Evolutionary conservation across 2,888 invertebrate genomes (phyloP), one percentile per base, ranked within the genome.

Genomic region (Salticus scenicus): DNA sequence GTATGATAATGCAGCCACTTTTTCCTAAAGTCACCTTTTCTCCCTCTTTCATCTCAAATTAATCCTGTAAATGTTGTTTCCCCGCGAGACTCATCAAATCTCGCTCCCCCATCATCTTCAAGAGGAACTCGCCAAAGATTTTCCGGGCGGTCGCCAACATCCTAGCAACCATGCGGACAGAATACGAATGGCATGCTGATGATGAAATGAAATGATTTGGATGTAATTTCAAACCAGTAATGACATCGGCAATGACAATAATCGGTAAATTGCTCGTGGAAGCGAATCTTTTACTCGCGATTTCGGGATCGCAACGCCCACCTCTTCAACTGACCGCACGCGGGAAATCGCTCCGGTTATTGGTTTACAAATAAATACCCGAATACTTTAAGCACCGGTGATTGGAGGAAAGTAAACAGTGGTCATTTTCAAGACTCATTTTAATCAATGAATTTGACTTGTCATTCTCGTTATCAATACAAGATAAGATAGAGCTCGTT

Each of bases 171-270:
- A 67, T 73, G 37, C 30, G 33, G 24, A 64, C 17, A 28, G 8
- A 42, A 47, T 75, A 64, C 20, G 75, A 12, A 70, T 66, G 37
- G n/a, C 47, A 73, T 72, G 33, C 17, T 51, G 24, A 37, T 27
- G 42, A 70, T 64, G 71, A 71, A 83, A 76, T 83, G 82, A 76
- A 82, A 82, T 70, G 75, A 82, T 82, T 82, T 75, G 75, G 70
- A 41, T 70, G 64, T 67, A 82, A 82, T 66, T n/a, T 41, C 64
- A 47, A 51, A 71, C 42, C 24, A 63, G 33, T 76, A 76, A 83
- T 82, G 75, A 67, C 67, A 33, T 20, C 67, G 33, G 33, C 28
- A 67, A 67, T 67, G 67, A 33, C 67, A 24, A 67, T 67, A 28
- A 37, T 24, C 10, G 33, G 57, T 24, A 24, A 24, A 57, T 57